A percentile compares a stretch with the other conserved stretches of the same genome.
These are phyloP conservation scores for Lanistes nyassanus DNA, from an alignment of 1,140 invertebrate genomes.

Conservation along the genomic window DNA sequence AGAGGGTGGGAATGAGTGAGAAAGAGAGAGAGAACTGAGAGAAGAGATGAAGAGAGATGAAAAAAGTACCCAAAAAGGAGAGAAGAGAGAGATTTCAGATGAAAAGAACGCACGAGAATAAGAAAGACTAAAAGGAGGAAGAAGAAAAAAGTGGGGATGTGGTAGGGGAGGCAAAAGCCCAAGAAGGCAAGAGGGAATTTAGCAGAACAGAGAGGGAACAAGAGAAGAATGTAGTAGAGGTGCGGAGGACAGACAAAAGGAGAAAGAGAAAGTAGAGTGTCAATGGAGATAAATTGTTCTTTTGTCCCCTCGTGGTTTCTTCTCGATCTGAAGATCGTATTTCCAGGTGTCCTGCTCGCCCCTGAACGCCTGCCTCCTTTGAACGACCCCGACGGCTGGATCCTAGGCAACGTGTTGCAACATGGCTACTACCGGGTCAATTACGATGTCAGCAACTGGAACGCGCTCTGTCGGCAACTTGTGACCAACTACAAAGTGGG, in stretches of 20 bases:
- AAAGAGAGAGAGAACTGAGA: no score
- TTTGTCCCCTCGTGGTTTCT: background rate
- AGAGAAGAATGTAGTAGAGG: no score
- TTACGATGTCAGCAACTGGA: constrained; percentile 84
- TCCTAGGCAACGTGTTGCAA: constrained; percentile 87
- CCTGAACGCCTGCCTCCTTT: background rate
- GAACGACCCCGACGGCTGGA: constrained; percentile 71
- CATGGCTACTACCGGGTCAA: constrained; percentile 88
- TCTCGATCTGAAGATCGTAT: background rate
- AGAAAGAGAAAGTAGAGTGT: background rate
- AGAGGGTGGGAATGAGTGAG: no score
- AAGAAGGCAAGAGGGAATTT: no score
- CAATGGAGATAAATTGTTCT: background rate
- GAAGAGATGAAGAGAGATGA: no score
- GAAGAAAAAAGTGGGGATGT: no score
- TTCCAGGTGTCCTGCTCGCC: background rate
- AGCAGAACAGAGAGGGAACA: no score
- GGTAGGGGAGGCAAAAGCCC: no score
- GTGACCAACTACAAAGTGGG: constrained; percentile 73
- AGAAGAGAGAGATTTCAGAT: no score
- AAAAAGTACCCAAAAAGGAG: no score
- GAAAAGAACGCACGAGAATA: no score
- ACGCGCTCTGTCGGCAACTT: constrained; percentile 77
- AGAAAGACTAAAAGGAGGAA: no score
- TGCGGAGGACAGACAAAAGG: background rate